Percentiles rank a stretch among this genome's conserved stretches.
phyloP scores from a whole-genome alignment of 2,888 invertebrate genomes.

The Tromatobia lineatoria region DNA sequence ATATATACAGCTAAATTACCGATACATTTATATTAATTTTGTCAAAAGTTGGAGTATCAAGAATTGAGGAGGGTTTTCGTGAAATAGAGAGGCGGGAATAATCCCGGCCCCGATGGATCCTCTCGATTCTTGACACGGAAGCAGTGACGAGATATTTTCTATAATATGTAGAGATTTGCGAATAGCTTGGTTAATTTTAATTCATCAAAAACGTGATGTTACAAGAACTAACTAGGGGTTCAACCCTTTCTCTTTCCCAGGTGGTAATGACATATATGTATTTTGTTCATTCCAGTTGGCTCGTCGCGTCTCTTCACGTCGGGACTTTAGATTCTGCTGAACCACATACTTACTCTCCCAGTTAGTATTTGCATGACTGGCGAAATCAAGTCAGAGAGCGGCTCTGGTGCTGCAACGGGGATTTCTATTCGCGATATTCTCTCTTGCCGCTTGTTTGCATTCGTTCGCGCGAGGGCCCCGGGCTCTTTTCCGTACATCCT shows the following conservation, averaged over 20 bases:
- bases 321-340: conserved; percentile 37
- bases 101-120: too few species aligned
- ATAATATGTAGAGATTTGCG: too few species aligned
- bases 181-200: conserved; percentile 33
- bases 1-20: too few species aligned
- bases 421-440: conserved; percentile 72
- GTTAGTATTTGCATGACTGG: conserved; percentile 74
- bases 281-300: not conserved
- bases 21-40: too few species aligned
- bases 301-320: conserved; percentile 21
- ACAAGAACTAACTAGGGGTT: not conserved
- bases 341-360: conserved; percentile 58
- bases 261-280: not conserved
- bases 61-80: too few species aligned
- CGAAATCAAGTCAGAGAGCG: conserved; percentile 70
- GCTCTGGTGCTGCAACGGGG: conserved; percentile 65
- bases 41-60: too few species aligned
- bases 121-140: too few species aligned
- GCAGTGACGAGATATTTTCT: not conserved
- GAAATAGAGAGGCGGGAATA: too few species aligned
- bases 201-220: conserved; percentile 19
- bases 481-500: conserved; percentile 54
- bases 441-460: conserved; percentile 68
- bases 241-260: not conserved
- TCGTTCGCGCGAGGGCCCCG: conserved; percentile 54